Percentiles rank a stretch among this genome's conserved stretches.
Evolutionary conservation across 2,113 vertebrate species (phyloP).

Genomic region (Corydoras maculifer): DNA sequence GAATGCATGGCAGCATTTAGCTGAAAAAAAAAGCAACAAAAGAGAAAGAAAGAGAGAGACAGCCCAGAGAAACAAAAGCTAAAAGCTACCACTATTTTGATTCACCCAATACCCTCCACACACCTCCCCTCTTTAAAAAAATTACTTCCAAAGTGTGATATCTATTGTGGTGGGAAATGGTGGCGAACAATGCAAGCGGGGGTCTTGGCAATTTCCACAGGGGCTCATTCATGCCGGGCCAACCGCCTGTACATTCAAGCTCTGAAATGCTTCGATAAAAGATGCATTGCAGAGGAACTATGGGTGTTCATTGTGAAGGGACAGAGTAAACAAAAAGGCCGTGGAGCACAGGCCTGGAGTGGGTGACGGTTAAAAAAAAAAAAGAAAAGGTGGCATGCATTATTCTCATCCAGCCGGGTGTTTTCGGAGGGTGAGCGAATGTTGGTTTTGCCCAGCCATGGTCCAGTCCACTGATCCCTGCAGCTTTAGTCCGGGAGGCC

Average conservation of each 20-base stretch:
- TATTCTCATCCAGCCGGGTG: constrained; percentile 67
- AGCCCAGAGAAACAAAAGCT: constrained; percentile 83
- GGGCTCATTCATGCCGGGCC: constrained; percentile 82
- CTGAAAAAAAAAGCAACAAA: not conserved
- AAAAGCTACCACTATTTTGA: constrained; percentile 97
- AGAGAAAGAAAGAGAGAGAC: constrained; percentile 64
- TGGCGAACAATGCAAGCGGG: constrained; percentile 83
- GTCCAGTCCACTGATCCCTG: constrained; percentile 14
- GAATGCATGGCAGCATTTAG: constrained; percentile 13
- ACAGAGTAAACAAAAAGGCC: constrained; percentile 93
- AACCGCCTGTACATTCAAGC: constrained; percentile 79
- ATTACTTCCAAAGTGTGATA: constrained; percentile 99
- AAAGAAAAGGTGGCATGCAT: constrained; percentile 62
- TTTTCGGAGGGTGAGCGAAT: constrained; percentile 60
- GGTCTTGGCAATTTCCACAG: constrained; percentile 92
- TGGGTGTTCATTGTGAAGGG: constrained; percentile 79
- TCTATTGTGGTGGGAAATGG: constrained; percentile 89
- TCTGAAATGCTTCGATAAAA: constrained; percentile 87
- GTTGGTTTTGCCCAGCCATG: constrained; percentile 43
- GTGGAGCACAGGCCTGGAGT: constrained; percentile 69
- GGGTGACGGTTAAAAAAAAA: constrained; percentile 73
- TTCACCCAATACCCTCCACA: constrained; percentile 65
- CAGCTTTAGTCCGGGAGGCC: constrained; percentile 15
- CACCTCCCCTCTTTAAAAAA: constrained; percentile 63
- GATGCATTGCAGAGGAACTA: constrained; percentile 81